Conservation (phyloP, 2,113 vertebrate species). For the Mormyrus iriodes region DNA sequence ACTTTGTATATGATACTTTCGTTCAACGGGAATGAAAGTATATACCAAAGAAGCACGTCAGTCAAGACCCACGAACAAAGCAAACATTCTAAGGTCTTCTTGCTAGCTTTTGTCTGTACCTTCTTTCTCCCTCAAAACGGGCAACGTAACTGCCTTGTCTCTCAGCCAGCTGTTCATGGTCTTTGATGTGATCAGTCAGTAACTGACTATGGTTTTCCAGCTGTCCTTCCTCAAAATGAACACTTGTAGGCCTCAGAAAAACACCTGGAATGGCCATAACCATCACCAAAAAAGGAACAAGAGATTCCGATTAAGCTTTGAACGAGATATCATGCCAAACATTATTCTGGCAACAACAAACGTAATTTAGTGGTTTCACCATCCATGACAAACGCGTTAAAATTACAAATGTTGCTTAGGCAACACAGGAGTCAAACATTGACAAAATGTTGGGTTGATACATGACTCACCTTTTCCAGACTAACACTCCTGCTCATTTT, state of each 20-base stretch:
- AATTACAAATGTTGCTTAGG: neutral
- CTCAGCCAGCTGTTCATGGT: neutral
- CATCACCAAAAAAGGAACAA: neutral
- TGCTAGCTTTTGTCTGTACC: neutral
- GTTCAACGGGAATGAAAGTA: neutral
- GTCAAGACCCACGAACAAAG: neutral
- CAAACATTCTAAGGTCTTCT: neutral
- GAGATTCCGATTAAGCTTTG: neutral
- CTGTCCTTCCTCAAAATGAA: neutral
- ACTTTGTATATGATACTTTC: neutral
- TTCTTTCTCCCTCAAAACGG: neutral
- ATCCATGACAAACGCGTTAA: neutral
- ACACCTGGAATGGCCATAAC: conserved; percentile 7
- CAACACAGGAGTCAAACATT: neutral
- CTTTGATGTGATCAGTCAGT: neutral
- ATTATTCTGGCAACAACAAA: neutral
- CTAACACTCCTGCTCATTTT: neutral
- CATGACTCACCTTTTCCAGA: neutral
- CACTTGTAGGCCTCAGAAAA: neutral
- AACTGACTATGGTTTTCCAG: neutral
- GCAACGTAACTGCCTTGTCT: neutral
- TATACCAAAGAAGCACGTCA: neutral
- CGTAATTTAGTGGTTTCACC: neutral
- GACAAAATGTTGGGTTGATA: neutral
- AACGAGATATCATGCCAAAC: neutral